Conservation (phyloP, 1,140 invertebrate genomes). For the Zeugodacus cucurbitae region DNA sequence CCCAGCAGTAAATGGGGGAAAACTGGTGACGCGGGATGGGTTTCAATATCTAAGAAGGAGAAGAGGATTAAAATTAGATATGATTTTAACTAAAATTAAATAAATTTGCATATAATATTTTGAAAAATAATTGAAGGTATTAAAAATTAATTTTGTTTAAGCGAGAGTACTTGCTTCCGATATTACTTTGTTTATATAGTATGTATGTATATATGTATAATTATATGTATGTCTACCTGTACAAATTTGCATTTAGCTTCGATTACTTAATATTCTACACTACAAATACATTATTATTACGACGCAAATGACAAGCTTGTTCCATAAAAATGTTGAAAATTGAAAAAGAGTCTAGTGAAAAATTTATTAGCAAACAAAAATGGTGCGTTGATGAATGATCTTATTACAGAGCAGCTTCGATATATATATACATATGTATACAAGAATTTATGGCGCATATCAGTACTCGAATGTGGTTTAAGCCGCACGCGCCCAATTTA, state of each 20-base stretch:
- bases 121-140: background rate
- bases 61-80: background rate
- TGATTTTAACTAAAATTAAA: constrained; percentile 2
- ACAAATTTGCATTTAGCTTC: no score
- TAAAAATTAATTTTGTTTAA: no score
- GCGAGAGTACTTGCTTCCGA: no score
- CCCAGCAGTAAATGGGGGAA: constrained; percentile 90
- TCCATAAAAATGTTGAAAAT: background rate
- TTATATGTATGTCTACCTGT: no score
- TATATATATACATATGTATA: background rate
- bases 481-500: constrained; percentile 15
- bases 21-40: constrained; percentile 81
- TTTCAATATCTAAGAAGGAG: constrained; percentile 74
- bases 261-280: background rate
- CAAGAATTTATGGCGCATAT: no score
- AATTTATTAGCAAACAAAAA: background rate
- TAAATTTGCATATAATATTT: background rate
- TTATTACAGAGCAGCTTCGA: background rate
- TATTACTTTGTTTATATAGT: no score
- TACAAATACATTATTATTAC: background rate
- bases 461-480: background rate
- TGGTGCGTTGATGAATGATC: constrained; percentile 10
- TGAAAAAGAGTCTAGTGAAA: background rate
- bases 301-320: background rate
- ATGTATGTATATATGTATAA: no score